A percentile compares a stretch with the other conserved stretches of the same genome.
Conservation (phyloP, 2,888 invertebrate genomes). For the Dicranocentrus wangi region DNA sequence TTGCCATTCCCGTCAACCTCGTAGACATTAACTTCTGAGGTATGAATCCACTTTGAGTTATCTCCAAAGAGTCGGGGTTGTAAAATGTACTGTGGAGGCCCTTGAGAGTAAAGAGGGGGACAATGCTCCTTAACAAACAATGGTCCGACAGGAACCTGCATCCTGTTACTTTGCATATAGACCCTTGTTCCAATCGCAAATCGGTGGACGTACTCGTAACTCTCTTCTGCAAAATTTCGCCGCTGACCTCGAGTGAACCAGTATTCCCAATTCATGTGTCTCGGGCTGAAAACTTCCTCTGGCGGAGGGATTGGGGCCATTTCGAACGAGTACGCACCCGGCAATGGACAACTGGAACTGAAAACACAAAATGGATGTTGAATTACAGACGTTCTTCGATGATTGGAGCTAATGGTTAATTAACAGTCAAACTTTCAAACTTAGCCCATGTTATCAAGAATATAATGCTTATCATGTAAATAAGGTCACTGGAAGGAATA, state of each 20-base stretch:
- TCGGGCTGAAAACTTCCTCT: background rate
- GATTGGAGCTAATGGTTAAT: too few relatives aligned
- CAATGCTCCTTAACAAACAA: slow-evolving; percentile 29
- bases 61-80: slow-evolving; percentile 18
- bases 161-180: background rate
- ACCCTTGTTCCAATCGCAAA: slow-evolving; percentile 4
- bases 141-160: slow-evolving; percentile 10
- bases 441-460: too few relatives aligned
- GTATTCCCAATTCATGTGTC: background rate
- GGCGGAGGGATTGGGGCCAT: background rate
- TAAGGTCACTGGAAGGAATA: too few relatives aligned
- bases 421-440: too few relatives aligned
- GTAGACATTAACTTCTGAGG: background rate
- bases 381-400: background rate
- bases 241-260: background rate
- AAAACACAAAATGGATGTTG: background rate
- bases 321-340: background rate
- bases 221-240: slow-evolving; percentile 12
- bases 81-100: slow-evolving; percentile 32
- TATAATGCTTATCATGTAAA: too few relatives aligned
- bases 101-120: background rate
- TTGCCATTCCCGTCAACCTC: background rate
- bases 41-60: slow-evolving; percentile 20
- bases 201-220: background rate
- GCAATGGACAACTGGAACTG: background rate